Percentiles rank a stretch among this genome's conserved stretches.
phyloP scores from a whole-genome alignment of 1,140 invertebrate species.

The Nomia melanderi region DNA sequence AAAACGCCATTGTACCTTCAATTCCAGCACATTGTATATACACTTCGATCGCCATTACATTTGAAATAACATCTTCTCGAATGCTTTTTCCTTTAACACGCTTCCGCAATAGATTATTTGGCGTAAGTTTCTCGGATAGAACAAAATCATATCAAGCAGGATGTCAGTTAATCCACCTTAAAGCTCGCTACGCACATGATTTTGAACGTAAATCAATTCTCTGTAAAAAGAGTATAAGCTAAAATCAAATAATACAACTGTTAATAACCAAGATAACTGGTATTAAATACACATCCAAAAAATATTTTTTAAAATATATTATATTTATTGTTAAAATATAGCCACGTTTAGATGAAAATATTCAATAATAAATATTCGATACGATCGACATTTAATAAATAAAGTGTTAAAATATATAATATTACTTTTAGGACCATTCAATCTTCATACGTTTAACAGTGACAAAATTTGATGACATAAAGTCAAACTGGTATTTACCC shows the following conservation, averaged over 20 bases:
- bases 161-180: neutral
- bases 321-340: neutral
- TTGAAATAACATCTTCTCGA: neutral
- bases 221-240: too few species aligned
- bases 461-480: too few species aligned
- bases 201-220: neutral
- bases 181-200: neutral
- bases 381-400: too few species aligned
- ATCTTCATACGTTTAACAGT: too few species aligned
- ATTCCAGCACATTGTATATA: neutral
- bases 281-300: too few species aligned
- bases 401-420: neutral
- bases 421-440: neutral
- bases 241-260: too few species aligned
- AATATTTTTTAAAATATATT: too few species aligned
- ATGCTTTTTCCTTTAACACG: neutral
- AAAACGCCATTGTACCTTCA: neutral
- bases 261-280: too few species aligned
- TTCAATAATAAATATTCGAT: too few species aligned
- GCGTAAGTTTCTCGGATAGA: neutral
- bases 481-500: too few species aligned
- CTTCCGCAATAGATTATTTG: slow-evolving; percentile 11
- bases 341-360: neutral
- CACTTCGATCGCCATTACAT: neutral
- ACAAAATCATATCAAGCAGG: neutral